Evolutionary conservation across 2,888 invertebrate genomes (phyloP).

Genomic region (Rotaria magnacalcarata): DNA sequence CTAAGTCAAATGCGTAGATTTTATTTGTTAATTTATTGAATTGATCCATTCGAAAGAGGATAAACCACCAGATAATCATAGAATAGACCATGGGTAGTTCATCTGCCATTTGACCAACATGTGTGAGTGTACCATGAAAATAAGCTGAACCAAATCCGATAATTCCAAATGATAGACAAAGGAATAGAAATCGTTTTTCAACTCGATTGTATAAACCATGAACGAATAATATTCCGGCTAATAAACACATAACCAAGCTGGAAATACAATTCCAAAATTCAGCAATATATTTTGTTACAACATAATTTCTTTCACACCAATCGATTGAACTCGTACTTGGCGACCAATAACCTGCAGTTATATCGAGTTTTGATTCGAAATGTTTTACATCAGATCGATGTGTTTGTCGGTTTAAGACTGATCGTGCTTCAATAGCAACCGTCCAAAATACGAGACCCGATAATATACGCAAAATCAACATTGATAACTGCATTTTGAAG

Average conservation of each 20-base stretch:
- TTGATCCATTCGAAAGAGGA: not conserved
- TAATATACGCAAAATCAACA: not conserved
- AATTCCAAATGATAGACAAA: not conserved
- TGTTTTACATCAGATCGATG: not conserved
- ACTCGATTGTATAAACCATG: not conserved
- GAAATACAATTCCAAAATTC: constrained; percentile 14
- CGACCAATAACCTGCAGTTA: not conserved
- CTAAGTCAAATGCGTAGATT: not conserved
- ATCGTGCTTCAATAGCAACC: not conserved
- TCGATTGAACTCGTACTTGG: not conserved
- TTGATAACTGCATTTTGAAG: not conserved
- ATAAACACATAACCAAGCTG: not conserved
- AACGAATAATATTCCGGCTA: not conserved
- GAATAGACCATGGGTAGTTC: not conserved
- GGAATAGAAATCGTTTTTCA: not conserved
- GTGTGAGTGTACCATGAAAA: not conserved
- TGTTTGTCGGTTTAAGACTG: not conserved
- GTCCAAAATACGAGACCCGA: not conserved
- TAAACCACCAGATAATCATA: not conserved
- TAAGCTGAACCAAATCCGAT: not conserved
- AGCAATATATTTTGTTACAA: not conserved
- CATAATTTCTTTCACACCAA: constrained; percentile 4
- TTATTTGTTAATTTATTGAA: not conserved
- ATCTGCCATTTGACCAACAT: not conserved
- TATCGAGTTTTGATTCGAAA: not conserved